Evolutionary conservation across 35 echinoderm and acorn worm species (phyloP).

Genomic region (Stichopus chloronotus): DNA sequence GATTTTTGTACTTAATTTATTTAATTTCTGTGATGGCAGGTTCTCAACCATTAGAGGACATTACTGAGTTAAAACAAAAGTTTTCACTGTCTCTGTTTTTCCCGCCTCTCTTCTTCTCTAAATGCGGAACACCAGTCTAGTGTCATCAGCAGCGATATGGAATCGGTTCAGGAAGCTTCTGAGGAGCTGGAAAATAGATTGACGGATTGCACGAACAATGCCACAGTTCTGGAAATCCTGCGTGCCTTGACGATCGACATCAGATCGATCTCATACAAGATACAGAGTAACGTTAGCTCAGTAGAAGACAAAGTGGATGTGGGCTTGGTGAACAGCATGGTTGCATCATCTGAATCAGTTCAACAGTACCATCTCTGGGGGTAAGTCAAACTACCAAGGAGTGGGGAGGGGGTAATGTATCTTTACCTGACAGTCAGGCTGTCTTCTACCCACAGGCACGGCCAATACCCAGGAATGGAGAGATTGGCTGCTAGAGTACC

Average conservation of each 20-base stretch:
- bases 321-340: not conserved
- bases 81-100: not conserved
- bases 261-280: not conserved
- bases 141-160: not conserved
- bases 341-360: not conserved
- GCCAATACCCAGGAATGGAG: too few relatives aligned
- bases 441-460: not conserved
- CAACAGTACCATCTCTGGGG: conserved; percentile 12
- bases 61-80: too few relatives aligned
- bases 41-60: too few relatives aligned
- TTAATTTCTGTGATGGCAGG: too few relatives aligned
- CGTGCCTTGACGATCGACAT: not conserved
- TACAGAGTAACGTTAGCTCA: not conserved
- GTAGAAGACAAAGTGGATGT: not conserved
- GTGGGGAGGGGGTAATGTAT: not conserved
- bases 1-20: too few relatives aligned
- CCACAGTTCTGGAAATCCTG: not conserved
- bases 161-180: not conserved
- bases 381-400: not conserved
- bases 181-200: not conserved
- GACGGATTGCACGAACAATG: not conserved
- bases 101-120: not conserved
- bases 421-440: not conserved
- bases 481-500: too few relatives aligned
- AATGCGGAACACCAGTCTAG: not conserved